Base-by-base conservation (phyloP, 1,140 invertebrate species). In the Drosophila pectinifera region DNA sequence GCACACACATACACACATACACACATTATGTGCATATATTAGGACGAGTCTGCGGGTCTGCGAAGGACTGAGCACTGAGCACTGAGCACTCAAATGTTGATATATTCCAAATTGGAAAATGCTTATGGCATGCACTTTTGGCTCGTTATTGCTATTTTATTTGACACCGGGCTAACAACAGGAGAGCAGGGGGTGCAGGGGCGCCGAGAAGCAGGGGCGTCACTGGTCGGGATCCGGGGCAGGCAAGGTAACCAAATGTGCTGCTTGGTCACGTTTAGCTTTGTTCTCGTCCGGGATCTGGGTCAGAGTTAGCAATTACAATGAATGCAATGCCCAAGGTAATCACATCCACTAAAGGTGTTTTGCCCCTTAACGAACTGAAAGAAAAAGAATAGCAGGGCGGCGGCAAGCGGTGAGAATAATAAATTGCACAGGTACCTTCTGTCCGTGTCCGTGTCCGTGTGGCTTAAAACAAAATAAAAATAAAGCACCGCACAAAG, bases 111-210 rank as follows among this genome's bases (percentile, higher is more conserved):
- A 78, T 79, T 65, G 70, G 51, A 83, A 83, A 78, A 62, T 83
- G 74, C 69, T 74, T 65, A 58, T 62, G 73, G 69, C 55, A 55
- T 56, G 74, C 62, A 51, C 43, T 68, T 57, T 56, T 42, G 39
- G 48, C 65, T 62, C 65, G 54, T 76, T 84, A 80, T 80, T 80
- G 78, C 74, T 61, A 72, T 80, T 80, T 80, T 80, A 80, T 61
- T 72, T 64, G 72, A 80, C 54, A 75, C 58, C 58, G 20, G 31
- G n/a, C 45, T 77, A 69, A 68, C 69, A 80, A 64, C 14, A 41
- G 28, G 43, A 42, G 53, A 20, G 38, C 2, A 58, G n/a, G n/a
- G n/a, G n/a, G n/a, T n/a, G n/a, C n/a, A n/a, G n/a, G n/a, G n/a
- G n/a, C n/a, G n/a, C n/a, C n/a, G n/a, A n/a, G n/a, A n/a, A n/a